These are phyloP conservation scores for Cervus canadensis DNA, from an alignment of 2,113 vertebrate species.

Conservation along the genomic window DNA sequence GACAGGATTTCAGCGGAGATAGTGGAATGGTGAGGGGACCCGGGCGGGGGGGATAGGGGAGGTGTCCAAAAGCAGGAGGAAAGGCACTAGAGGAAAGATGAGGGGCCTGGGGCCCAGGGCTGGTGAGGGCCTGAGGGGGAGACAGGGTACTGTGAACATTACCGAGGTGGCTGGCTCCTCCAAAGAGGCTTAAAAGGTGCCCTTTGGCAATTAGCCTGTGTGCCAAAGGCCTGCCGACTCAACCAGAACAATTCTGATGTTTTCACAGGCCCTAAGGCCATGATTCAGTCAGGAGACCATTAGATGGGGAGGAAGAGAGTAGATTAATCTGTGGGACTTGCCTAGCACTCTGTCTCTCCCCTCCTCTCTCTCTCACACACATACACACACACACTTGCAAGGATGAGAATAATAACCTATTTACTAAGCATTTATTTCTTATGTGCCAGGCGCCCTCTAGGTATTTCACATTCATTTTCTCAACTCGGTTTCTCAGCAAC, in stretches of 20 bases:
- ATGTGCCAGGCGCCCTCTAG: constrained; percentile 36
- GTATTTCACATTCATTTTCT: constrained; percentile 51
- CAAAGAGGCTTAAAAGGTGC: not conserved
- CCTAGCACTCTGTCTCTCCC: not conserved
- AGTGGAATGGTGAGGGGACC: not conserved
- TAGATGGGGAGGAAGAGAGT: not conserved
- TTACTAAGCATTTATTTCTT: constrained; percentile 26
- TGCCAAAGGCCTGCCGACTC: not conserved
- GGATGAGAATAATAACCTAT: constrained; percentile 22
- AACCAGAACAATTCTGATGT: not conserved
- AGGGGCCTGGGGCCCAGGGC: not conserved
- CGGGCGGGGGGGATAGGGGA: not conserved
- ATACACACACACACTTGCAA: not conserved
- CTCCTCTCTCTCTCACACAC: not conserved
- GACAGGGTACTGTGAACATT: not conserved
- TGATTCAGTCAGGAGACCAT: not conserved
- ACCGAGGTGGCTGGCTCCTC: not conserved
- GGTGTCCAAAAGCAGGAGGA: not conserved
- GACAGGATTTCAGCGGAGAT: not conserved
- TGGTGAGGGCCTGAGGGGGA: not conserved
- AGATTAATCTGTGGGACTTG: not conserved
- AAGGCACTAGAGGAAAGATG: not conserved
- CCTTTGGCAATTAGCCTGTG: not conserved
- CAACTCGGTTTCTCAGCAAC: constrained; percentile 36
- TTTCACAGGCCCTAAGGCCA: not conserved